A percentile compares a stretch with the other conserved stretches of the same genome.
Evolutionary conservation across 1,140 invertebrate genomes (phyloP).

Genomic region (Bombus terrestris): DNA sequence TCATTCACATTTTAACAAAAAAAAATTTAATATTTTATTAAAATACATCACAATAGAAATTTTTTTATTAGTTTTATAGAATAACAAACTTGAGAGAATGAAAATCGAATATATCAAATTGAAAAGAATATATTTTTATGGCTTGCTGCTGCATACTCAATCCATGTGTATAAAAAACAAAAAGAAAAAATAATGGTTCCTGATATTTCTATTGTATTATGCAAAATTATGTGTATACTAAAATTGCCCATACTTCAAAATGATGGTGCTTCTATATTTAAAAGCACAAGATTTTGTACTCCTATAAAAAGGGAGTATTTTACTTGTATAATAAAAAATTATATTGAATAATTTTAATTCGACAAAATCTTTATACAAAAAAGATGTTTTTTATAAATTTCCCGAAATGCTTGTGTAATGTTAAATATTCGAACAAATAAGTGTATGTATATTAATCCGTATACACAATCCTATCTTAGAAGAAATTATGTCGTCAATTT

Average conservation of each 20-base stretch:
- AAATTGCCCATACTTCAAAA: slow-evolving; percentile 2
- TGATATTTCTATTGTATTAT: slow-evolving; percentile 40
- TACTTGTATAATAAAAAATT: not conserved
- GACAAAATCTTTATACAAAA: not conserved
- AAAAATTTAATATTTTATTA: slow-evolving; percentile 28
- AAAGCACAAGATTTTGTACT: slow-evolving; percentile 21
- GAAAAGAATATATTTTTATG: slow-evolving; percentile 50
- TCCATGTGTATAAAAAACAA: slow-evolving; percentile 33
- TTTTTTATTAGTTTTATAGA: slow-evolving; percentile 48
- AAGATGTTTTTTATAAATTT: not conserved
- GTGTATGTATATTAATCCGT: not conserved
- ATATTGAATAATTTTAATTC: slow-evolving; percentile 4
- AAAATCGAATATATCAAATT: slow-evolving; percentile 47
- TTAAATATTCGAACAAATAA: slow-evolving; percentile 17
- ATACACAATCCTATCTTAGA: slow-evolving; percentile 17
- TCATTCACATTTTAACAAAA: slow-evolving; percentile 42
- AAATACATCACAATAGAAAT: slow-evolving; percentile 28
- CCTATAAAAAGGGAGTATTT: not conserved
- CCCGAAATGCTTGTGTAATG: not conserved
- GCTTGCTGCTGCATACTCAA: slow-evolving; percentile 32
- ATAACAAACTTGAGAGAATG: slow-evolving; percentile 28
- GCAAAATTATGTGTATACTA: slow-evolving; percentile 30
- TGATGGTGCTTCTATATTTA: slow-evolving; percentile 10
- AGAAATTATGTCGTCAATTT: slow-evolving; percentile 3
- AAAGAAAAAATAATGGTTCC: slow-evolving; percentile 35